Evolutionary conservation across 2,888 invertebrate genomes (phyloP), one percentile per base, ranked within the genome.

Genomic region (Polymixis flavicincta): DNA sequence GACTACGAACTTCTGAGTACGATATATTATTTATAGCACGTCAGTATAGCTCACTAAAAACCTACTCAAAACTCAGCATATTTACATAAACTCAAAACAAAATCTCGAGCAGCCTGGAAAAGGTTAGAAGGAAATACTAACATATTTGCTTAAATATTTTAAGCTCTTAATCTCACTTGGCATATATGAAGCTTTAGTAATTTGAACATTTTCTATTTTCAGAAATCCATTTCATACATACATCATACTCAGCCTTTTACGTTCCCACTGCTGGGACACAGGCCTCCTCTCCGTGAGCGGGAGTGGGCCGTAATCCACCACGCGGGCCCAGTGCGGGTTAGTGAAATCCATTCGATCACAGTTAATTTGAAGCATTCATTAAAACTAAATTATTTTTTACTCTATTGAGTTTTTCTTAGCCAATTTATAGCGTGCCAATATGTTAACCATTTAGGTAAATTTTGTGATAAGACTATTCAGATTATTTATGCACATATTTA

Each of bases 391-490:
- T 17, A 13, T 25, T 25, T 69, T 14, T 61, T 54, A 59, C 32
- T 54, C 25, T 28, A 28, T 28, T 48, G 25, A 17, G 1, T 50
- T 32, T 50, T 50, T 73, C 50, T 28, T 19, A 9, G 9, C 32
- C 9, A 71, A 57, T 25, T 45, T 6, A 48, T 71, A 17, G n/a
- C 28, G 54, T 32, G 66, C 14, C 14, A 55, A 68, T 50, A 32
- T 57, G 52, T 45, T 57, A 54, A 55, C 6, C 28, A 78, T 71
- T 32, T 55, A 19, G 11, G 8, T 57, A 3, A 45, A 61, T 71
- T 37, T 9, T n/a, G 61, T 64, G 59, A 54, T 70, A 64, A 22
- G 19, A 61, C 52, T 83, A 60, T 60, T 67, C 25, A 63, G 17
- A 57, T 75, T 65, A 71, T 54, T 48, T 54, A 37, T 64, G 4